Evolutionary conservation across 2,888 invertebrate species (phyloP).

Genomic region (Macrophya alboannulata): DNA sequence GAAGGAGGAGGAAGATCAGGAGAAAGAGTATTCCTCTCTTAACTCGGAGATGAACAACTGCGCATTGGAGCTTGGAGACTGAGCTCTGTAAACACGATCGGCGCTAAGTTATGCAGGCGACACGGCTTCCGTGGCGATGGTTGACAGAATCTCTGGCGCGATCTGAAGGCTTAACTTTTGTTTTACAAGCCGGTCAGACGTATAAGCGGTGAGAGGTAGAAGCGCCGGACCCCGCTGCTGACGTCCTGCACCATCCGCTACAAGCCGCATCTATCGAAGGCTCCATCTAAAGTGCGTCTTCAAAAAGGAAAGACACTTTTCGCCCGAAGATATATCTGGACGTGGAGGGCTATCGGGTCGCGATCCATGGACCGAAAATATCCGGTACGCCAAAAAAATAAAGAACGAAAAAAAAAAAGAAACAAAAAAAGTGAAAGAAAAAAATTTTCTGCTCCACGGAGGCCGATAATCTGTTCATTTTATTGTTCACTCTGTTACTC

Average conservation of each 20-base stretch:
- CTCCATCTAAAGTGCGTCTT: slow-evolving; percentile 72
- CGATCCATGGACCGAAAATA: slow-evolving; percentile 56
- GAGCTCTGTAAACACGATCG: slow-evolving; percentile 54
- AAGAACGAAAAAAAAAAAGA: slow-evolving; percentile 44
- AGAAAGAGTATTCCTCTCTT: slow-evolving; percentile 12
- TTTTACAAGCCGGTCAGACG: slow-evolving; percentile 62
- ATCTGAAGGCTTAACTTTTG: slow-evolving; percentile 67
- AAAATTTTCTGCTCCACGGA: not conserved
- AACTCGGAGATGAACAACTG: slow-evolving; percentile 44
- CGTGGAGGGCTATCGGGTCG: slow-evolving; percentile 59
- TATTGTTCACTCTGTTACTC: not conserved
- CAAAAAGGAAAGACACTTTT: slow-evolving; percentile 58
- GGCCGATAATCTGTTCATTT: slow-evolving; percentile 34
- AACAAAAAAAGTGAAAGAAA: not conserved
- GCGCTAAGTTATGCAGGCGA: slow-evolving; percentile 62
- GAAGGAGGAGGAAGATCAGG: not conserved
- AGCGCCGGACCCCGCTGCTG: slow-evolving; percentile 50
- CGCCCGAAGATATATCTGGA: slow-evolving; percentile 57
- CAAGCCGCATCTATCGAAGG: slow-evolving; percentile 68
- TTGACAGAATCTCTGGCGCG: slow-evolving; percentile 72
- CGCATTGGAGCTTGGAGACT: slow-evolving; percentile 42
- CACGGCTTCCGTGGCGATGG: slow-evolving; percentile 70
- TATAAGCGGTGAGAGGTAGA: slow-evolving; percentile 56
- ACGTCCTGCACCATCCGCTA: slow-evolving; percentile 53
- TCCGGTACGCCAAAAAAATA: slow-evolving; percentile 55